Conservation (phyloP, 1,140 invertebrate genomes). For the Calosoma granatense region DNA sequence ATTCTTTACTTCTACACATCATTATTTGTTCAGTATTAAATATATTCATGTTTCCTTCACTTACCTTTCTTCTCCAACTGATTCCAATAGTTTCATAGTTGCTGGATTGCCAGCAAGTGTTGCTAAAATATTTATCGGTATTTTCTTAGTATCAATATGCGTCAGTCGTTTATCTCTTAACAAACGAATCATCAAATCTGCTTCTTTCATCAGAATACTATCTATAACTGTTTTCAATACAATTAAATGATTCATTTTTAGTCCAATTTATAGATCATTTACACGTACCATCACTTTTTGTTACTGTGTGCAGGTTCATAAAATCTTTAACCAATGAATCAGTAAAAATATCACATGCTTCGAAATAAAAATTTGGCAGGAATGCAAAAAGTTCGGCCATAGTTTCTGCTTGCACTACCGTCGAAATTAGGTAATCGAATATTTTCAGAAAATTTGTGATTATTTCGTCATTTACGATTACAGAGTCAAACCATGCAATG, state of each 20-base stretch:
- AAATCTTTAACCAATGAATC: background rate
- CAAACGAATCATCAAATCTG: background rate
- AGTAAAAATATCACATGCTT: background rate
- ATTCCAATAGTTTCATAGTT: background rate
- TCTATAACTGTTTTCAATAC: background rate
- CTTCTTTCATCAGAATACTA: background rate
- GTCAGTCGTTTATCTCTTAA: background rate
- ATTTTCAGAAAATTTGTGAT: background rate
- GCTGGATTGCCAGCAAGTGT: background rate
- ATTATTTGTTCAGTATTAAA: no score
- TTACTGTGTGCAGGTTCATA: background rate
- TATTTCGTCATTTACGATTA: background rate
- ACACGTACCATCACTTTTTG: background rate
- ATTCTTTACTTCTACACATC: background rate
- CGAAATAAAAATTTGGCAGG: background rate
- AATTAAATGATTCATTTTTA: background rate
- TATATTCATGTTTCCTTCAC: no score
- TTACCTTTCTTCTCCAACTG: background rate
- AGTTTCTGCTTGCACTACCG: background rate
- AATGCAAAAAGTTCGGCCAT: background rate
- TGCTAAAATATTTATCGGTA: background rate
- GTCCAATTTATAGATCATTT: no score
- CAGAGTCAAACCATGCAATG: background rate
- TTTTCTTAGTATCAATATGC: background rate
- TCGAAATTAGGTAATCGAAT: no score